phyloP scores from a whole-genome alignment of 2,888 invertebrate species.

The Heliconius hortense region DNA sequence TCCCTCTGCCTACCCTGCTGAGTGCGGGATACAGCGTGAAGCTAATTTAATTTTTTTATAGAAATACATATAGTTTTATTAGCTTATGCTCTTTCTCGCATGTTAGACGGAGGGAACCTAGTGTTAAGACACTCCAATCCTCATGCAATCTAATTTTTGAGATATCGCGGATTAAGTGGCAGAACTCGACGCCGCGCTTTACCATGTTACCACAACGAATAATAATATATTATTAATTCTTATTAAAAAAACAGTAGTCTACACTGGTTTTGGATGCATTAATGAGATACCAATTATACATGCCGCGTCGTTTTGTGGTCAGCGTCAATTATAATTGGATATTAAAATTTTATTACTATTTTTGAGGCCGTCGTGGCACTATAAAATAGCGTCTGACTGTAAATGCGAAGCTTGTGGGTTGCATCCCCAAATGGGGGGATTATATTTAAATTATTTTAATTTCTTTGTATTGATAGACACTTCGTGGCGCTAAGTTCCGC shows the following conservation, averaged over 20 bases:
- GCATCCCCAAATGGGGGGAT: neutral
- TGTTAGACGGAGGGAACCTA: neutral
- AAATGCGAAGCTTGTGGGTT: neutral
- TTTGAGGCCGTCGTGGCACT: neutral
- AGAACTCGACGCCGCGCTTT: neutral
- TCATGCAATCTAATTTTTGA: neutral
- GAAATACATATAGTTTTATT: neutral
- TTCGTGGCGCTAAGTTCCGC: no score
- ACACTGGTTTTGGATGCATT: neutral
- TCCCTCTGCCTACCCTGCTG: no score
- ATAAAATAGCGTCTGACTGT: neutral
- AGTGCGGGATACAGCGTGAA: no score
- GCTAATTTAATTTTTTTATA: no score
- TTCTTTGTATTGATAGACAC: neutral
- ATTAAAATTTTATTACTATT: constrained; percentile 3
- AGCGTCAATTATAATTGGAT: neutral
- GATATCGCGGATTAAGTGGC: neutral
- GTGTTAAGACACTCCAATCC: neutral
- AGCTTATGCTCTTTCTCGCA: neutral
- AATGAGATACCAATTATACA: constrained; percentile 1
- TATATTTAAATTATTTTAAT: neutral
- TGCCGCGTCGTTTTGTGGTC: constrained; percentile 12
- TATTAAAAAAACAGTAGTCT: neutral
- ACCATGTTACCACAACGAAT: neutral
- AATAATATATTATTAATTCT: neutral